Evolutionary conservation across 2,113 vertebrate species (phyloP).

Genomic region (Synchiropus splendidus): DNA sequence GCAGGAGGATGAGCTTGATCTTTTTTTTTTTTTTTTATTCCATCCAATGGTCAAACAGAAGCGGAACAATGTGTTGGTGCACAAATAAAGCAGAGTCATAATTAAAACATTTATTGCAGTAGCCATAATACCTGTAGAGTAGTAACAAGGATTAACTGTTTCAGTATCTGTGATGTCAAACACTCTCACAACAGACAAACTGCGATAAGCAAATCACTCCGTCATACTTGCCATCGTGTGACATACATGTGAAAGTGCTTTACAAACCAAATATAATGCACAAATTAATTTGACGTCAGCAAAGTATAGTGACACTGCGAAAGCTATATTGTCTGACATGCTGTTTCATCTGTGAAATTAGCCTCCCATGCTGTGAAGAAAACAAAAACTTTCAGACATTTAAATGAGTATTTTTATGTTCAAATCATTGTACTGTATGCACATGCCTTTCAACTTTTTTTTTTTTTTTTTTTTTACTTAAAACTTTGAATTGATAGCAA

Average conservation of each 20-base stretch:
- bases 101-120: constrained; percentile 99
- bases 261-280: constrained; percentile 83
- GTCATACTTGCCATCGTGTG: constrained; percentile 72
- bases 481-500: constrained; percentile 32
- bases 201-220: constrained; percentile 92
- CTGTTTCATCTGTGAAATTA: constrained; percentile 84
- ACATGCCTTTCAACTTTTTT: constrained; percentile 71
- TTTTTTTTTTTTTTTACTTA: constrained; percentile 4
- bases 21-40: too few species aligned
- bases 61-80: not conserved
- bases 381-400: constrained; percentile 52
- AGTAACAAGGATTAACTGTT: constrained; percentile 97
- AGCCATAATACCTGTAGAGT: constrained; percentile 96
- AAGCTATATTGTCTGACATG: constrained; percentile 82
- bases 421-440: constrained; percentile 49
- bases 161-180: constrained; percentile 97
- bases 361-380: constrained; percentile 85
- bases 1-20: too few species aligned
- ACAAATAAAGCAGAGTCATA: constrained; percentile 65
- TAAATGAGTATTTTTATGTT: constrained; percentile 34
- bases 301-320: constrained; percentile 71
- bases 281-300: constrained; percentile 70
- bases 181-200: constrained; percentile 94
- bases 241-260: constrained; percentile 81
- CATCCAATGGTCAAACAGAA: too few species aligned